These are phyloP conservation scores for Cuculus canorus DNA, from an alignment of 2,797 vertebrate species.

Conservation along the genomic window DNA sequence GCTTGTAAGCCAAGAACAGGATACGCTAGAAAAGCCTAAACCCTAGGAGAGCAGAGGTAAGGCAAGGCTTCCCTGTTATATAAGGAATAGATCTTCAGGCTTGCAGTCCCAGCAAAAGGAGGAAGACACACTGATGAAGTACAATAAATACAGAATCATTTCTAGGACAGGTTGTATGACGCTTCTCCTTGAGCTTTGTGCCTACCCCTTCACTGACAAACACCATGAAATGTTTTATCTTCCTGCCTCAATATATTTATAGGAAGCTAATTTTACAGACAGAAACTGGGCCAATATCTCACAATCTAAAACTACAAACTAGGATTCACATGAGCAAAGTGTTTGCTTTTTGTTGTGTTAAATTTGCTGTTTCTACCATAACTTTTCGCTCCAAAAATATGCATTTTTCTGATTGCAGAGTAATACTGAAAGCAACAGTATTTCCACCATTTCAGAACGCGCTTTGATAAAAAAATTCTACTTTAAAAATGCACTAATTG, in stretches of 20 bases:
- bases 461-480: not conserved
- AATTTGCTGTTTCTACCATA: not conserved
- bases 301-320: not conserved
- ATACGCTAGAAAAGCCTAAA: not conserved
- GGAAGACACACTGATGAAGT: not conserved
- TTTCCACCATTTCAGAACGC: not conserved
- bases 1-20: not conserved
- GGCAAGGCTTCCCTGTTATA: not conserved
- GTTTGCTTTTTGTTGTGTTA: not conserved
- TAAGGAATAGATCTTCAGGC: constrained; percentile 10
- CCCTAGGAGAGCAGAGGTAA: not conserved
- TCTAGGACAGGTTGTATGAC: constrained; percentile 3
- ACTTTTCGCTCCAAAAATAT: not conserved
- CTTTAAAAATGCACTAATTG: not conserved
- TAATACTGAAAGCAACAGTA: not conserved
- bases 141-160: constrained; percentile 4
- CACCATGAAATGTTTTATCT: not conserved
- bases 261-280: not conserved
- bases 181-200: not conserved
- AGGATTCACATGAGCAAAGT: not conserved
- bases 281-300: not conserved
- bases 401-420: not conserved
- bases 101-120: not conserved
- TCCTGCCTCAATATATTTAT: not conserved
- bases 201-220: not conserved